These are phyloP conservation scores for Gymnopithys bicolor DNA, from an alignment of 2,797 vertebrate genomes.

Conservation along the genomic window DNA sequence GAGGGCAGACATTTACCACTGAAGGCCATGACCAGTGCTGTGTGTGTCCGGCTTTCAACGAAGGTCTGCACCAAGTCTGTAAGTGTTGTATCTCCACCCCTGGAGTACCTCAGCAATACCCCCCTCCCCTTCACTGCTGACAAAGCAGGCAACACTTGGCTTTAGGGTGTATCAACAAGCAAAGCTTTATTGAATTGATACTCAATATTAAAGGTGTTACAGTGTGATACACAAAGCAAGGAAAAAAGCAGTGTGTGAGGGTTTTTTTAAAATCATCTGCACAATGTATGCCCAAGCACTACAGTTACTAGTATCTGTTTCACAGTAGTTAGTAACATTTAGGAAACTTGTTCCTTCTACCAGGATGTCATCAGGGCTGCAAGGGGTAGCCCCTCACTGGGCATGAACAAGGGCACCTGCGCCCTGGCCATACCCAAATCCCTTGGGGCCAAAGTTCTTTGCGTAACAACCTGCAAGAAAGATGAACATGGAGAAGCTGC, in stretches of 20 bases:
- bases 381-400: constrained; percentile 75
- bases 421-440: constrained; percentile 94
- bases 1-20: not conserved
- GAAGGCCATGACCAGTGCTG: fast-evolving
- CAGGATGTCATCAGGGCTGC: constrained; percentile 9
- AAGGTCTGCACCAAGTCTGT: not conserved
- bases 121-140: not conserved
- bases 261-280: not conserved
- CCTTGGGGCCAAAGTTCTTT: constrained; percentile 97
- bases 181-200: constrained; percentile 55
- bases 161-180: constrained; percentile 1
- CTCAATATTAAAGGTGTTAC: constrained; percentile 1
- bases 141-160: not conserved
- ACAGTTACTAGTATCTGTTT: constrained; percentile 50
- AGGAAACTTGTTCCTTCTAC: constrained; percentile 23
- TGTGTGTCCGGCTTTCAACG: not conserved
- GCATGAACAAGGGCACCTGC: constrained; percentile 93
- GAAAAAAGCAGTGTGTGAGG: constrained; percentile 18
- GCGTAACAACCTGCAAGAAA: constrained; percentile 88
- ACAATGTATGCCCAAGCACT: not conserved
- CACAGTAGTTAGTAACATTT: constrained; percentile 75
- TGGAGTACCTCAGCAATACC: not conserved
- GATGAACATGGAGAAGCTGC: not conserved
- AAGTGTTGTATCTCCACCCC: fast-evolving
- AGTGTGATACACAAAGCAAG: constrained; percentile 31